A percentile compares a stretch with the other conserved stretches of the same genome.
Conservation (phyloP, 2,888 invertebrate genomes). For the Noctua janthe region DNA sequence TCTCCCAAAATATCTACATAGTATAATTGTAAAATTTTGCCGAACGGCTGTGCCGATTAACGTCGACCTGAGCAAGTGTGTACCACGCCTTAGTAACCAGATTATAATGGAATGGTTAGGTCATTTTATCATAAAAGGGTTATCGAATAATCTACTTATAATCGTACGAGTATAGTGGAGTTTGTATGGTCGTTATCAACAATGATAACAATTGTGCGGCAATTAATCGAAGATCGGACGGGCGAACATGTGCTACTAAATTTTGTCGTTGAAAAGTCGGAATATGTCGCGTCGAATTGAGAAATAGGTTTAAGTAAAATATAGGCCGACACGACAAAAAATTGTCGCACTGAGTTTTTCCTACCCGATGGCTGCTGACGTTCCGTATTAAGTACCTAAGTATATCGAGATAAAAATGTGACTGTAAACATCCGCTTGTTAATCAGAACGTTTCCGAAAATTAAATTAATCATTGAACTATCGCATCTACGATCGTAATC, state of each 20-base stretch:
- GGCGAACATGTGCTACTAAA: background rate
- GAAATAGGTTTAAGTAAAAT: background rate
- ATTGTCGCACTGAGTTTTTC: background rate
- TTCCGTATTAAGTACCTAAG: background rate
- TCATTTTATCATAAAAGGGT: constrained; percentile 23
- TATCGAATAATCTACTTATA: constrained; percentile 47
- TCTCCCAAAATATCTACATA: background rate
- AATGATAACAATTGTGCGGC: constrained; percentile 38
- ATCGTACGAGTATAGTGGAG: constrained; percentile 29
- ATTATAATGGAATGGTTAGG: constrained; percentile 33
- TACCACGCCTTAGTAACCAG: background rate
- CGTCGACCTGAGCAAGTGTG: background rate
- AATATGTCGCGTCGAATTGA: background rate
- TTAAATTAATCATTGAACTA: background rate
- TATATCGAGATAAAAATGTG: background rate
- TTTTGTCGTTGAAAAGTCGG: background rate
- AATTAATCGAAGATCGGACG: constrained; percentile 21
- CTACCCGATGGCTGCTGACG: too few species aligned
- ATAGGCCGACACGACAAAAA: background rate
- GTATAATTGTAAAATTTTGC: background rate
- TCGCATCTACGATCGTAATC: constrained; percentile 1
- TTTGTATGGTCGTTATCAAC: constrained; percentile 31
- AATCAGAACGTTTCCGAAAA: background rate
- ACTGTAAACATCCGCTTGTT: background rate
- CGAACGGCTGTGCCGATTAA: background rate